phyloP scores from a whole-genome alignment of 2,113 vertebrate species.

The Mungos mungo region DNA sequence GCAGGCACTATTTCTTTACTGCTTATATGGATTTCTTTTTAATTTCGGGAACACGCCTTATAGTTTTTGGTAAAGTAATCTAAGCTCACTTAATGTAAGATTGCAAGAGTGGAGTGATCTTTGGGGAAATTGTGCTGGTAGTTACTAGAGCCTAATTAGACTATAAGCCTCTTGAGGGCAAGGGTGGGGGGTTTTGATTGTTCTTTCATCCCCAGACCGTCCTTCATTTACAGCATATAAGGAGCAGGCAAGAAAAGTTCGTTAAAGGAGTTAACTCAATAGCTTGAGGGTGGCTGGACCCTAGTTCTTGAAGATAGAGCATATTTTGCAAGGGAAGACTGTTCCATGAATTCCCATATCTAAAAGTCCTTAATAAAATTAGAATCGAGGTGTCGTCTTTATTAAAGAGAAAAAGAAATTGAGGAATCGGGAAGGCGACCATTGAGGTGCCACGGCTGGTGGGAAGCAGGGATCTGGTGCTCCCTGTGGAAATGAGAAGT shows the following conservation, averaged over 20 bases:
- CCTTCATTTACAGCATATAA: not conserved
- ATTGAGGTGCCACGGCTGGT: not conserved
- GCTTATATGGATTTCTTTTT: not conserved
- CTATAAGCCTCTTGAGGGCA: not conserved
- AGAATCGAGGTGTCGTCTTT: not conserved
- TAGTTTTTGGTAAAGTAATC: not conserved
- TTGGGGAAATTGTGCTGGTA: not conserved
- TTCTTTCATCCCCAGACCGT: not conserved
- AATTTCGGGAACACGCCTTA: not conserved
- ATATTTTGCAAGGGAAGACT: not conserved
- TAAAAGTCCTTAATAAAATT: slow-evolving; percentile 1
- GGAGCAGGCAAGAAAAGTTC: not conserved
- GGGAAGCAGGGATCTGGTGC: not conserved
- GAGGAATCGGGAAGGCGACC: not conserved
- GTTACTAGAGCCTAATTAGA: not conserved
- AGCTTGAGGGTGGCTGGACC: not conserved
- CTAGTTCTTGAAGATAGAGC: not conserved
- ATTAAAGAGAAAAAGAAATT: slow-evolving; percentile 4
- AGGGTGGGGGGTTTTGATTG: not conserved
- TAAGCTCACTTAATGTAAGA: not conserved
- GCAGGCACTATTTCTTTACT: not conserved
- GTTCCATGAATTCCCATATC: not conserved
- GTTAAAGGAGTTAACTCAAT: not conserved
- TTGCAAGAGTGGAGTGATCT: not conserved
- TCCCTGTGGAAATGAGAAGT: not conserved